A percentile compares a stretch with the other conserved stretches of the same genome.
These are phyloP conservation scores for Nerophis ophidion DNA, from an alignment of 2,113 vertebrate species.

Conservation along the genomic window DNA sequence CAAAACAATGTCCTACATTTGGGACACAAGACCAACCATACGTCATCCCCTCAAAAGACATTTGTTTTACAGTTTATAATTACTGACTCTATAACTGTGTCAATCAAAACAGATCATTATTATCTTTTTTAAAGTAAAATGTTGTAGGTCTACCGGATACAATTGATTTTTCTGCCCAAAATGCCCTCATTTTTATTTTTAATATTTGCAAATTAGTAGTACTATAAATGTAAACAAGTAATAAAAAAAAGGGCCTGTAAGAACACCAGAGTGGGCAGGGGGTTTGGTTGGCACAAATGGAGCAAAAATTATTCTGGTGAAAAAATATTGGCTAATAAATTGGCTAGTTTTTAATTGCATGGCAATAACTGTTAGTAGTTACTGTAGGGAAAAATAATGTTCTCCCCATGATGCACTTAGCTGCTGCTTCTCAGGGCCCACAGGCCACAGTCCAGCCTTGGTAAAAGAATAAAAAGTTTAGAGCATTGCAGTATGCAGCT, in stretches of 20 bases:
- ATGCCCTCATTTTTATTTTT: slow-evolving; percentile 89
- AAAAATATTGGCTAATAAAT: slow-evolving; percentile 63
- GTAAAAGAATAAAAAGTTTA: slow-evolving; percentile 10
- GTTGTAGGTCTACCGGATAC: slow-evolving; percentile 68
- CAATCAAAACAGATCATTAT: no score
- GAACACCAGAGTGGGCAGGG: slow-evolving; percentile 1
- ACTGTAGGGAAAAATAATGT: slow-evolving; percentile 11
- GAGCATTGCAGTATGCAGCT: background rate
- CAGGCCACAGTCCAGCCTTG: slow-evolving; percentile 11
- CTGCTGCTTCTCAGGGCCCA: slow-evolving; percentile 11
- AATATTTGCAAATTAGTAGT: slow-evolving; percentile 83
- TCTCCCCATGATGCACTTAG: background rate
- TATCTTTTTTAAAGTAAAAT: no score
- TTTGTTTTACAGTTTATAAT: no score
- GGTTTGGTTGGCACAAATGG: slow-evolving; percentile 15
- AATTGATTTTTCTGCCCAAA: slow-evolving; percentile 92
- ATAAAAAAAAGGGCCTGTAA: slow-evolving; percentile 20
- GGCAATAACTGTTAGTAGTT: background rate
- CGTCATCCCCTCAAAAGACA: no score
- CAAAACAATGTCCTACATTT: no score
- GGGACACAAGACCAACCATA: no score
- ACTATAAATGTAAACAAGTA: slow-evolving; percentile 77
- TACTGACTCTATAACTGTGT: no score
- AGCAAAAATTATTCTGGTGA: slow-evolving; percentile 65
- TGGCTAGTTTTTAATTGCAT: slow-evolving; percentile 53